Conservation (phyloP, 1,140 invertebrate species). For the Luehdorfia chinensis region DNA sequence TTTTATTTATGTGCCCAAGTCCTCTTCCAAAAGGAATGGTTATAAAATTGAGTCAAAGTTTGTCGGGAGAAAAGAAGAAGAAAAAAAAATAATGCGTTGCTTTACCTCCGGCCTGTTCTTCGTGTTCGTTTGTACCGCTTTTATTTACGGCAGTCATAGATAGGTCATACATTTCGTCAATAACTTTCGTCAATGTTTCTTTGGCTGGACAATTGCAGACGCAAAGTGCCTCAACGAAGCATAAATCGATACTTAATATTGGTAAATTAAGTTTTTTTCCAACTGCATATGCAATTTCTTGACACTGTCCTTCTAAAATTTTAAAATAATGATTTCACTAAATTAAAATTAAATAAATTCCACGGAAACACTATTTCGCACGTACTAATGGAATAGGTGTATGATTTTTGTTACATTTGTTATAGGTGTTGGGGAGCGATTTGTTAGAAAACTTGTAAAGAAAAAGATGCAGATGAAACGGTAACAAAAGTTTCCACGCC, state of each 20-base stretch:
- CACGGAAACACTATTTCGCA: too few relatives aligned
- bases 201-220: slow-evolving; percentile 37
- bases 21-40: too few relatives aligned
- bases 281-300: slow-evolving; percentile 59
- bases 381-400: too few relatives aligned
- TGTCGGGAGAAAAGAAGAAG: not conserved
- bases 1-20: too few relatives aligned
- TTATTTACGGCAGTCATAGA: slow-evolving; percentile 25
- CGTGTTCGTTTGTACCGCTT: slow-evolving; percentile 25
- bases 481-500: too few relatives aligned
- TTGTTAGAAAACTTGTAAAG: too few relatives aligned
- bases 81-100: not conserved
- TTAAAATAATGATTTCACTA: too few relatives aligned
- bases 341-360: too few relatives aligned
- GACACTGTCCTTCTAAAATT: slow-evolving; percentile 50
- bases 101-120: slow-evolving; percentile 10
- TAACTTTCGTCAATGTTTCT: slow-evolving; percentile 32
- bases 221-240: slow-evolving; percentile 56
- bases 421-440: too few relatives aligned
- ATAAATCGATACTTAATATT: slow-evolving; percentile 49
- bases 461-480: too few relatives aligned
- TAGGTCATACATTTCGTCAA: slow-evolving; percentile 49
- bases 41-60: too few relatives aligned
- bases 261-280: slow-evolving; percentile 49
- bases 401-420: too few relatives aligned